phyloP scores from a whole-genome alignment of 1,140 invertebrate species.

The Proctacanthus coquilletti region DNA sequence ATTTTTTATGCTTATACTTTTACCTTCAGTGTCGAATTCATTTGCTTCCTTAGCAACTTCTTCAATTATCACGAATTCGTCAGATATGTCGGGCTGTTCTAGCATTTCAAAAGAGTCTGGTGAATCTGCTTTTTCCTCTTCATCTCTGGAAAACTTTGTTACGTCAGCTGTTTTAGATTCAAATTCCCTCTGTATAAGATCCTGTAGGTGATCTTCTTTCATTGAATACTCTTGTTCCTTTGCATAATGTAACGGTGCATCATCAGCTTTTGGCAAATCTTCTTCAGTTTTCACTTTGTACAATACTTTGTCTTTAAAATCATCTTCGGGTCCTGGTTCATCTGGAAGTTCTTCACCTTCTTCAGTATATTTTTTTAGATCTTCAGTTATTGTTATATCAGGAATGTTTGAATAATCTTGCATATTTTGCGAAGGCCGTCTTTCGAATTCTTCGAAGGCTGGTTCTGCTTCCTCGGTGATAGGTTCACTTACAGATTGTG shows the following conservation, averaged over 20 bases:
- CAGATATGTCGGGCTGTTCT: conserved; percentile 68
- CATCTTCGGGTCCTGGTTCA: conserved; percentile 6
- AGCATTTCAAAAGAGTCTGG: conserved; percentile 82
- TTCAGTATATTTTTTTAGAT: conserved; percentile 25
- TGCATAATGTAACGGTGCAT: conserved; percentile 10
- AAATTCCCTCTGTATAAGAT: conserved; percentile 26
- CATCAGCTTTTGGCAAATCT: conserved; percentile 20
- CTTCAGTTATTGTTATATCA: conserved; percentile 52
- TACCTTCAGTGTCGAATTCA: conserved; percentile 63
- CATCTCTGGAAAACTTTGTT: conserved; percentile 18
- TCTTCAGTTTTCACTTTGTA: conserved; percentile 27
- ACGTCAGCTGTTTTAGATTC: conserved; percentile 30
- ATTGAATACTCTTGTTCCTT: conserved; percentile 18
- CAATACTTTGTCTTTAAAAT: conserved; percentile 19
- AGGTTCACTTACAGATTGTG: conserved; percentile 26
- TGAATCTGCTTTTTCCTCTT: conserved; percentile 51
- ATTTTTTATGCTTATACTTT: conserved; percentile 51
- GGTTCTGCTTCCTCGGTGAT: conserved; percentile 38
- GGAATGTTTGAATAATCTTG: conserved; percentile 38
- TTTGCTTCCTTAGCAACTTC: conserved; percentile 69
- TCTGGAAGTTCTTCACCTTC: conserved; percentile 13
- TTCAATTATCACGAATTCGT: conserved; percentile 75
- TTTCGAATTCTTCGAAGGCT: conserved; percentile 30
- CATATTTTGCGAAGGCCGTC: conserved; percentile 24
- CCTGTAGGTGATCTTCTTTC: conserved; percentile 26